A percentile compares a stretch with the other conserved stretches of the same genome.
These are phyloP conservation scores for Illadopsis cleaveri DNA, from an alignment of 2,113 vertebrate species.

Conservation along the genomic window DNA sequence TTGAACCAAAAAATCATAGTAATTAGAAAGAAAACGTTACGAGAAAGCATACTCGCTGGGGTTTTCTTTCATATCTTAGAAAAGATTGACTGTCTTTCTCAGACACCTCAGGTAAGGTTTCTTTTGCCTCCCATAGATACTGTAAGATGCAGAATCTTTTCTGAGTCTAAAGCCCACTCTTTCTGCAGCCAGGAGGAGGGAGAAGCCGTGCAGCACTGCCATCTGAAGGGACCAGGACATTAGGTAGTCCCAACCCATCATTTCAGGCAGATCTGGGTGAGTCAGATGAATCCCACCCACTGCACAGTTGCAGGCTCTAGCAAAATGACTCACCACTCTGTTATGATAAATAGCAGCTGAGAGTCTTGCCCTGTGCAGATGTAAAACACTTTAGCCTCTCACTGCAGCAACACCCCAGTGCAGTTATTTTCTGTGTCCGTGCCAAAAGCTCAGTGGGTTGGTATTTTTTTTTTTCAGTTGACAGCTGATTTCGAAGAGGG, in stretches of 20 bases:
- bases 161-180: not conserved
- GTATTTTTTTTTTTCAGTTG: not conserved
- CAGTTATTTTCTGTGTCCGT: not conserved
- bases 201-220: rapidly evolving
- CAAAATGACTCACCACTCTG: not conserved
- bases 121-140: not conserved
- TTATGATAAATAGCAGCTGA: not conserved
- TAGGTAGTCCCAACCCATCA: not conserved
- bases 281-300: not conserved
- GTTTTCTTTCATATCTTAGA: not conserved
- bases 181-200: not conserved
- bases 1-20: not conserved
- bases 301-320: not conserved
- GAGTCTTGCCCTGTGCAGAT: not conserved
- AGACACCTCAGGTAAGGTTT: not conserved
- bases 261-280: not conserved
- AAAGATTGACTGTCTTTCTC: not conserved
- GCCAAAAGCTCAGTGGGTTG: not conserved
- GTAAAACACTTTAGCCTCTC: not conserved
- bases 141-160: not conserved
- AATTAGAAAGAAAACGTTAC: not conserved
- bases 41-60: not conserved
- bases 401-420: not conserved
- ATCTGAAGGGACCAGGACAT: not conserved
- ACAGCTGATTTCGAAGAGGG: not conserved